Conservation (phyloP, 2,888 invertebrate genomes). For the Charanyca ferruginea region DNA sequence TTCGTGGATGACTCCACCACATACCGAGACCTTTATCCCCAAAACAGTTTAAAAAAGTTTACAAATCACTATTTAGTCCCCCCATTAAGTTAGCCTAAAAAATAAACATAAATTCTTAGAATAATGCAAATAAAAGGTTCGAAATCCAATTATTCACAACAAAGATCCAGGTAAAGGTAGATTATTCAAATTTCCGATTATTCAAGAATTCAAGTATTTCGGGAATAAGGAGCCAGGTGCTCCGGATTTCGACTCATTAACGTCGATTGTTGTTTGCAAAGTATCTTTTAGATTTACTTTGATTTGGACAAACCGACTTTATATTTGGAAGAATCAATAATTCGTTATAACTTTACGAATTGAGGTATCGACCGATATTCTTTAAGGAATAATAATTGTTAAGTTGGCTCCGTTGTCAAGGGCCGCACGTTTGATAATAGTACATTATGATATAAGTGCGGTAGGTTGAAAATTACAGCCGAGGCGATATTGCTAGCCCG, state of each 20-base stretch:
- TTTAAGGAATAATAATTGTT: too few species aligned
- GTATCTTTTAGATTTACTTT: constrained; percentile 29
- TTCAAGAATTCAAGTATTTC: constrained; percentile 40
- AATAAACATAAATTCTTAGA: constrained; percentile 29
- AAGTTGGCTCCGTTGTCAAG: too few species aligned
- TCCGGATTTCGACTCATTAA: constrained; percentile 32
- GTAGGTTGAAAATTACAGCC: too few species aligned
- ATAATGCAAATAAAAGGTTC: constrained; percentile 42
- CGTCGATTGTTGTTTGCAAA: constrained; percentile 30
- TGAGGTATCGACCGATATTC: not conserved
- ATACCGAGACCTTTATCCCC: not conserved
- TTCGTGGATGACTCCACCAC: too few species aligned
- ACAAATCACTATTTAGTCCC: not conserved
- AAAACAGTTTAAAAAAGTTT: not conserved
- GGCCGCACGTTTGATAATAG: too few species aligned
- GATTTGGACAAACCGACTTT: constrained; percentile 7
- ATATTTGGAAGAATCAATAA: constrained; percentile 21
- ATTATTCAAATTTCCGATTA: constrained; percentile 57
- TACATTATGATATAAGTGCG: too few species aligned
- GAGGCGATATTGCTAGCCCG: too few species aligned
- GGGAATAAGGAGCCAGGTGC: constrained; percentile 39
- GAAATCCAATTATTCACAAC: constrained; percentile 55
- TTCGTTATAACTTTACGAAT: not conserved
- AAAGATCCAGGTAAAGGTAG: constrained; percentile 34
- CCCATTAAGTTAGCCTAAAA: constrained; percentile 17